Percentiles rank a stretch among this genome's conserved stretches.
Conservation (phyloP, 2,113 vertebrate genomes). For the Muntiacus muntjak region DNA sequence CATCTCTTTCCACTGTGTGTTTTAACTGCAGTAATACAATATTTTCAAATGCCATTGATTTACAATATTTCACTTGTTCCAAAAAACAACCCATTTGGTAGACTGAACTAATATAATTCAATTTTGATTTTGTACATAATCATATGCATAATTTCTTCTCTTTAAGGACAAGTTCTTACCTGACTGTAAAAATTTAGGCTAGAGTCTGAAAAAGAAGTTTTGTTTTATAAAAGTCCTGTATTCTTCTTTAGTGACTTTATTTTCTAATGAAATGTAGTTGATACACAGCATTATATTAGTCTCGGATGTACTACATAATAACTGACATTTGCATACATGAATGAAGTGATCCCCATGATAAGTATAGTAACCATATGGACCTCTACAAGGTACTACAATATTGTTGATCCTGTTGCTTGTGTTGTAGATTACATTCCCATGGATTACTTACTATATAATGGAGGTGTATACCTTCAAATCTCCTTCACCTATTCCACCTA, state of each 20-base stretch:
- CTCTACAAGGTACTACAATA: not conserved
- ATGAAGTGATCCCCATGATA: not conserved
- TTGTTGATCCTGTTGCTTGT: not conserved
- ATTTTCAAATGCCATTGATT: not conserved
- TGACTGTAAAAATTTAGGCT: not conserved
- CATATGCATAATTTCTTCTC: not conserved
- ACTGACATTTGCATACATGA: not conserved
- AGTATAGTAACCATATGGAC: not conserved
- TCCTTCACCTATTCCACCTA: not conserved
- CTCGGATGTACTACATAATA: not conserved
- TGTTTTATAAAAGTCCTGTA: not conserved
- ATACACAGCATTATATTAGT: not conserved
- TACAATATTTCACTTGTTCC: not conserved
- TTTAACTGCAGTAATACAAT: not conserved
- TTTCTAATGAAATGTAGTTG: not conserved
- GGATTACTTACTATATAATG: not conserved
- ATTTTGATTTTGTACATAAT: not conserved
- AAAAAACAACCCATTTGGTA: not conserved
- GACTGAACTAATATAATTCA: not conserved
- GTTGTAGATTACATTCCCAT: not conserved
- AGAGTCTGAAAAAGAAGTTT: not conserved
- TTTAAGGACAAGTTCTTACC: conserved; percentile 6
- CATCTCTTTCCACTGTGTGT: not conserved
- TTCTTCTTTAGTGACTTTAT: not conserved
- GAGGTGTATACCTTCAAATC: not conserved